Evolutionary conservation across 2,888 invertebrate species (phyloP), one percentile per base, ranked within the genome.

Genomic region (Ctenicera cuprea): DNA sequence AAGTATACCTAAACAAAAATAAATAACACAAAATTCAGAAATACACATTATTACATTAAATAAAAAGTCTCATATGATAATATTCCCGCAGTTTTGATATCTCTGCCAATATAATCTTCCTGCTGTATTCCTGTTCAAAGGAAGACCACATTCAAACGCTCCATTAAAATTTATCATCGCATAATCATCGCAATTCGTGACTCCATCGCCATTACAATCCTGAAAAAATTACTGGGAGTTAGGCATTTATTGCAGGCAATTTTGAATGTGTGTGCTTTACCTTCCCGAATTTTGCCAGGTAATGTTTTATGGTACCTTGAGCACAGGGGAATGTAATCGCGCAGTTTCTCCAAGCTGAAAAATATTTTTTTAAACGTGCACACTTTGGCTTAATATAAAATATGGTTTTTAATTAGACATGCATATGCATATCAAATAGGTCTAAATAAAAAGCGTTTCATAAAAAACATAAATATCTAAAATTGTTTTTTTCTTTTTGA

Each of bases 161-260:
- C 91, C 91, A 81, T 91, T 89, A 83, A 89, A 90, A 84, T 92
- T 91, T 71, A 92, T 90, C 89, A 91, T 89, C 84, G 91, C 90
- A 85, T 89, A 92, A 85, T 93, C 93, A 79, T 88, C 89, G 78
- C 92, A 92, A 83, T 92, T 87, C 0, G 92, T 91, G 0, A 90
- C 88, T 0, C 91, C 91, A 81, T 92, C 91, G 0, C 84, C 85
- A 81, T 92, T 92, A 83, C 92, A 92, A 82, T 93, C 92, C 90
- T 91, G 85, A 14, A 87, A 61, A 41, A 61, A 30, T 22, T 16
- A 2, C 11, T 41, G n/a, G 2, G 4, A n/a, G 14, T 41, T 33
- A 33, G 33, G 33, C 9, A 33, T 33, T 33, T 33, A 33, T 33
- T 14, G 16, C 45, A 87, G 12, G 7, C 14, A 37, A 66, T 38